phyloP scores from a whole-genome alignment of 2,113 vertebrate species.

The Ursus arctos region DNA sequence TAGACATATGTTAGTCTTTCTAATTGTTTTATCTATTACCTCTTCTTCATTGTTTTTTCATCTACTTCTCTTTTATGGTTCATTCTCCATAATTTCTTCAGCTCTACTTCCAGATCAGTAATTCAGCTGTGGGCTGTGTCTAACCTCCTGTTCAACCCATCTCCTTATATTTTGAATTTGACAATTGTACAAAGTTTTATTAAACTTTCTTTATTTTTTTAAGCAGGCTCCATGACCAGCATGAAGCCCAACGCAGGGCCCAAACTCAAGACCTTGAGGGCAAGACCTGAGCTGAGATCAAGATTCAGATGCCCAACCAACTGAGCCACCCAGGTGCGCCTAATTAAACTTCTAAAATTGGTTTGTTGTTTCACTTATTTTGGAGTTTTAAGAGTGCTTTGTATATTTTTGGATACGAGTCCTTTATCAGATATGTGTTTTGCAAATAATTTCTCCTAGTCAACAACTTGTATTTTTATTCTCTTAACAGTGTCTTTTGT shows the following conservation, averaged over 20 bases:
- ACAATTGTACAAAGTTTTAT: neutral
- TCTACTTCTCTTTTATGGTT: neutral
- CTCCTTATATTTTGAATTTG: neutral
- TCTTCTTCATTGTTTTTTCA: neutral
- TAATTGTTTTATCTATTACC: neutral
- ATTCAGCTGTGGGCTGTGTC: neutral
- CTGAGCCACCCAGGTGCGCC: no score
- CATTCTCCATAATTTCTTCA: slow-evolving; percentile 28
- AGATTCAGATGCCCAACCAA: neutral
- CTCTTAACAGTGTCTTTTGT: neutral
- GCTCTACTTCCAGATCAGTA: neutral
- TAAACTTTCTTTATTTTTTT: neutral
- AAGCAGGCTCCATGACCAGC: neutral
- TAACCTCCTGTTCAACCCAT: neutral
- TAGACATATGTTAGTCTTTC: neutral
- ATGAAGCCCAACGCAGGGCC: neutral
- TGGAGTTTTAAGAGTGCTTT: neutral
- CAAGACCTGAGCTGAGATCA: neutral
- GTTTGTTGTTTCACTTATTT: neutral
- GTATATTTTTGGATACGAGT: neutral
- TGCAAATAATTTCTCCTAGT: neutral
- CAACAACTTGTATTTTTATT: neutral
- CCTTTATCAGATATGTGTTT: neutral
- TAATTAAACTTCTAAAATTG: neutral
- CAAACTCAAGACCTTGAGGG: neutral